phyloP scores from a whole-genome alignment of 2,797 vertebrate genomes.

The Lagorchestes hirsutus region DNA sequence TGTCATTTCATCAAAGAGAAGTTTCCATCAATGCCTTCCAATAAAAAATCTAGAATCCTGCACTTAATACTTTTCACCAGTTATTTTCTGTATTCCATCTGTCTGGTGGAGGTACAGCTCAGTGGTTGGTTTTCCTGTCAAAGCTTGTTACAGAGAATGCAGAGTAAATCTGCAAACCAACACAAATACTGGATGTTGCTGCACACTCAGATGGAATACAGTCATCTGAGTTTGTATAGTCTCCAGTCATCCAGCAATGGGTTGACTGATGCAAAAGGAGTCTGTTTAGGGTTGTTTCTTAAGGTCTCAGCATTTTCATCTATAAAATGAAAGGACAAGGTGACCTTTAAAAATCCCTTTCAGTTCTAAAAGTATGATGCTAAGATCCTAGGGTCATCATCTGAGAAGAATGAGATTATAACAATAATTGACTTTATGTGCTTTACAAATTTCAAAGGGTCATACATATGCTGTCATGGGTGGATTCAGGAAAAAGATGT shows the following conservation, averaged over 20 bases:
- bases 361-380: not conserved
- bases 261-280: not conserved
- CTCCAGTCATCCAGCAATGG: slow-evolving; percentile 88
- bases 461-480: not conserved
- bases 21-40: slow-evolving; percentile 92
- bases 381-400: not conserved
- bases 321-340: too few species aligned
- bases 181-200: slow-evolving; percentile 93
- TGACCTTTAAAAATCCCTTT: not conserved
- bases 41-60: slow-evolving; percentile 90
- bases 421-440: not conserved
- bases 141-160: slow-evolving; percentile 92
- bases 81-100: slow-evolving; percentile 89
- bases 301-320: not conserved
- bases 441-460: not conserved
- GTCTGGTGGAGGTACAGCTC: slow-evolving; percentile 88
- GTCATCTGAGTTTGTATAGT: slow-evolving; percentile 92
- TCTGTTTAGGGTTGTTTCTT: not conserved
- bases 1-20: slow-evolving; percentile 92
- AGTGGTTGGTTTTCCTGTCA: slow-evolving; percentile 95
- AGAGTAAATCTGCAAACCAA: slow-evolving; percentile 97
- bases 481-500: not conserved
- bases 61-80: slow-evolving; percentile 63
- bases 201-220: slow-evolving; percentile 98
- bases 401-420: not conserved